These are phyloP conservation scores for Leucosticte australis DNA, from an alignment of 2,113 vertebrate species.

Conservation along the genomic window DNA sequence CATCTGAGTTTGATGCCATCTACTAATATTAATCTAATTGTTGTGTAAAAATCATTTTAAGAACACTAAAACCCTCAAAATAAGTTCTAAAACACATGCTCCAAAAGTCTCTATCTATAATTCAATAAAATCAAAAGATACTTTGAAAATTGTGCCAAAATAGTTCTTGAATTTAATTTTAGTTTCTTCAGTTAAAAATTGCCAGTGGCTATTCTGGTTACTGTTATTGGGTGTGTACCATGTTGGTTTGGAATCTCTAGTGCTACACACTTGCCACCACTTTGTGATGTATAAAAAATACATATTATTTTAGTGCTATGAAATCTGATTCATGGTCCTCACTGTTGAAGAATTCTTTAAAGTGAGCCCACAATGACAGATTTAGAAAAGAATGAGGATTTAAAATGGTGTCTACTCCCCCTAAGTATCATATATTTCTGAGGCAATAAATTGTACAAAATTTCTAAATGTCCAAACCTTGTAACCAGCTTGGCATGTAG, in stretches of 20 bases:
- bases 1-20: background rate
- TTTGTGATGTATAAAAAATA: background rate
- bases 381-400: background rate
- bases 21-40: background rate
- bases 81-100: background rate
- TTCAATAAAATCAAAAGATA: background rate
- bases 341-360: background rate
- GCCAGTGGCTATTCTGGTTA: background rate
- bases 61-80: background rate
- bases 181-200: background rate
- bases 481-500: constrained; percentile 60
- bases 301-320: background rate
- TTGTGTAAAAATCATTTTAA: background rate
- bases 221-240: background rate
- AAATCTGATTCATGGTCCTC: background rate
- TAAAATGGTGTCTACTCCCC: background rate
- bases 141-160: background rate
- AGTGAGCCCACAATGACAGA: background rate
- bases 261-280: background rate
- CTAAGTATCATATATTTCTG: background rate
- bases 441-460: constrained; percentile 28
- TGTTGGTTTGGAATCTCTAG: background rate
- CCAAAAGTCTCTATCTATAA: background rate
- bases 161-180: background rate
- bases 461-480: constrained; percentile 51